phyloP scores from a whole-genome alignment of 2,797 vertebrate genomes.

The Danio tinwini region DNA sequence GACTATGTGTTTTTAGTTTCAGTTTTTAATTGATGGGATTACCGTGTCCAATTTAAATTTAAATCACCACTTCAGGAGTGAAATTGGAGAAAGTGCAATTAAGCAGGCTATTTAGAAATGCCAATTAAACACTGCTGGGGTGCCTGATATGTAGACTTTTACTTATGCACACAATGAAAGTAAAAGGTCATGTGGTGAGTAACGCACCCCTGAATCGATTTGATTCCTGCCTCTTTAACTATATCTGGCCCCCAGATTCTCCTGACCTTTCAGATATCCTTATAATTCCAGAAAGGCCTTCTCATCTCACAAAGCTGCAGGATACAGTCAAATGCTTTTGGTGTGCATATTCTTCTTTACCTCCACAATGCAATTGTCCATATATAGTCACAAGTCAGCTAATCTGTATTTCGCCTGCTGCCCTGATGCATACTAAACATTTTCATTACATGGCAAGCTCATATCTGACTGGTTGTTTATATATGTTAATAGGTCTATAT shows the following conservation, averaged over 20 bases:
- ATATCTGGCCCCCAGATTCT: constrained; percentile 1
- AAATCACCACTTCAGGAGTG: constrained; percentile 6
- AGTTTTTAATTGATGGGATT: constrained; percentile 26
- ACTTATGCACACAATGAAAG: constrained; percentile 9
- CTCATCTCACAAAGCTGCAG: not conserved
- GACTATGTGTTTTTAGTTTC: not conserved
- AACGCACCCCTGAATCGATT: not conserved
- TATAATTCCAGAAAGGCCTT: constrained; percentile 8
- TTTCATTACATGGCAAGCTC: not conserved
- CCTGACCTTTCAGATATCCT: constrained; percentile 24
- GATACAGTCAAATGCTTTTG: not conserved
- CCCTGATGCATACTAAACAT: not conserved
- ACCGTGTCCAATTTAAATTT: constrained; percentile 21
- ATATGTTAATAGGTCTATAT: not conserved
- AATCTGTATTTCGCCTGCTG: not conserved
- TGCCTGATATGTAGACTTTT: not conserved
- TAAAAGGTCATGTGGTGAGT: constrained; percentile 22
- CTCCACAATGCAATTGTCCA: not conserved
- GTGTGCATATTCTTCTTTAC: not conserved
- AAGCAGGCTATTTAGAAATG: constrained; percentile 20
- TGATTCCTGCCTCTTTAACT: constrained; percentile 8
- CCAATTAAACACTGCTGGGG: not conserved
- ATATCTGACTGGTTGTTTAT: not conserved
- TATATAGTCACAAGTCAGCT: not conserved
- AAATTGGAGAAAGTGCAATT: constrained; percentile 15